These are phyloP conservation scores for Orcinus orca DNA, from an alignment of 2,113 vertebrate species.

Conservation along the genomic window DNA sequence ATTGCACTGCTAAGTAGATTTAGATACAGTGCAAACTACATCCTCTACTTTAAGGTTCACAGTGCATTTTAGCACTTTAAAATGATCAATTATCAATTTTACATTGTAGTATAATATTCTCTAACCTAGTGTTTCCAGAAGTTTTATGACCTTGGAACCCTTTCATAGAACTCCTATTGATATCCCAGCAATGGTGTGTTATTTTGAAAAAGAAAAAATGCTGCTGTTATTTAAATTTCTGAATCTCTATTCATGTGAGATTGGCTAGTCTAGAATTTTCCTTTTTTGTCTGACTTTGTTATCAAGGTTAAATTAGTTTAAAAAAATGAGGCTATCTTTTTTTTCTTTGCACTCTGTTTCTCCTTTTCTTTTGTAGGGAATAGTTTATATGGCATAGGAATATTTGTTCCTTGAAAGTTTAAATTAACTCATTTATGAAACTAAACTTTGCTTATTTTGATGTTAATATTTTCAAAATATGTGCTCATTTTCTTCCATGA, in stretches of 20 bases:
- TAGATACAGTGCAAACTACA: not conserved
- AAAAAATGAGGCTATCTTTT: not conserved
- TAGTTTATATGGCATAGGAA: not conserved
- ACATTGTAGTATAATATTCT: not conserved
- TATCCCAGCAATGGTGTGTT: not conserved
- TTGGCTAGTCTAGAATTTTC: not conserved
- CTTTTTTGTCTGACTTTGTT: not conserved
- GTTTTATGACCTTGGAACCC: not conserved
- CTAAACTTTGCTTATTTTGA: not conserved
- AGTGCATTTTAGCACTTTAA: not conserved
- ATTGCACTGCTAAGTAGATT: not conserved
- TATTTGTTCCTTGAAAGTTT: not conserved
- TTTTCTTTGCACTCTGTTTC: not conserved
- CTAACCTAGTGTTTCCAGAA: not conserved
- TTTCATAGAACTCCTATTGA: not conserved
- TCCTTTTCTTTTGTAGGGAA: not conserved
- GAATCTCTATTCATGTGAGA: not conserved
- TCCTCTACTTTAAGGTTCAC: not conserved
- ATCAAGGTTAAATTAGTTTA: not conserved
- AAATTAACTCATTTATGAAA: not conserved
- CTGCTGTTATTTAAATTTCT: not conserved
- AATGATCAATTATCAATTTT: not conserved
- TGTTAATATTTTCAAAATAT: not conserved
- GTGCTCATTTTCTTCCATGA: not conserved
- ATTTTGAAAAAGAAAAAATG: not conserved